These are phyloP conservation scores for Synanthedon vespiformis DNA, from an alignment of 2,888 invertebrate genomes.

Conservation along the genomic window DNA sequence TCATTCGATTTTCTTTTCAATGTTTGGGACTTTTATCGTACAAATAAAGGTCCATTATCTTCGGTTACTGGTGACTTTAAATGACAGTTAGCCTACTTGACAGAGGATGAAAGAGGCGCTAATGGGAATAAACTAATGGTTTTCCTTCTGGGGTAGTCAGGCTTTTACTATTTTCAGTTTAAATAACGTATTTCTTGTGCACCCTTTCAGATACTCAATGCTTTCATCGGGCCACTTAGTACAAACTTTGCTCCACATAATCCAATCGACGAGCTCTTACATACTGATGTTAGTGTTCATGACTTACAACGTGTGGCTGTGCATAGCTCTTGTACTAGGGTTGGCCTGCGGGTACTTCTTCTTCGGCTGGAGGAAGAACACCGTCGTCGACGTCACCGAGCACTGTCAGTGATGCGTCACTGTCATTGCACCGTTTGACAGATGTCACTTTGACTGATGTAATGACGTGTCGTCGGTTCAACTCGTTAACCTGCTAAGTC, in stretches of 20 bases:
- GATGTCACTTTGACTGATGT: no score
- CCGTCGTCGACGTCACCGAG: slow-evolving; percentile 91
- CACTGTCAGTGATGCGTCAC: slow-evolving; percentile 81
- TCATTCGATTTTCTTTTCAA: no score
- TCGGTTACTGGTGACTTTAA: no score
- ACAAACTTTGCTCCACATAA: slow-evolving; percentile 87
- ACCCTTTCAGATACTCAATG: slow-evolving; percentile 80
- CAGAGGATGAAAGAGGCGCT: no score
- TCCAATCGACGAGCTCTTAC: slow-evolving; percentile 91
- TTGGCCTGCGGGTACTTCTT: slow-evolving; percentile 94
- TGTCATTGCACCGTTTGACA: no score
- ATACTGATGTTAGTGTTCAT: slow-evolving; percentile 96
- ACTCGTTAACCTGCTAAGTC: no score
- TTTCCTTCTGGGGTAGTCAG: no score
- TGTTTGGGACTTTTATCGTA: no score
- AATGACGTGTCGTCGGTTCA: no score
- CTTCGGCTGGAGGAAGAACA: slow-evolving; percentile 94
- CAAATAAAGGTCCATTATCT: no score
- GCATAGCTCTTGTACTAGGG: slow-evolving; percentile 87
- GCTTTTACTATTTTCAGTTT: background rate
- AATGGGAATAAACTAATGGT: no score
- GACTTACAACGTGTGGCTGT: slow-evolving; percentile 97
- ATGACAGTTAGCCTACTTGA: no score
- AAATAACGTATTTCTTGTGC: background rate
- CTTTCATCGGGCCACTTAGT: slow-evolving; percentile 82